Evolutionary conservation across 2,888 invertebrate species (phyloP).

Genomic region (Lithosia quadra): DNA sequence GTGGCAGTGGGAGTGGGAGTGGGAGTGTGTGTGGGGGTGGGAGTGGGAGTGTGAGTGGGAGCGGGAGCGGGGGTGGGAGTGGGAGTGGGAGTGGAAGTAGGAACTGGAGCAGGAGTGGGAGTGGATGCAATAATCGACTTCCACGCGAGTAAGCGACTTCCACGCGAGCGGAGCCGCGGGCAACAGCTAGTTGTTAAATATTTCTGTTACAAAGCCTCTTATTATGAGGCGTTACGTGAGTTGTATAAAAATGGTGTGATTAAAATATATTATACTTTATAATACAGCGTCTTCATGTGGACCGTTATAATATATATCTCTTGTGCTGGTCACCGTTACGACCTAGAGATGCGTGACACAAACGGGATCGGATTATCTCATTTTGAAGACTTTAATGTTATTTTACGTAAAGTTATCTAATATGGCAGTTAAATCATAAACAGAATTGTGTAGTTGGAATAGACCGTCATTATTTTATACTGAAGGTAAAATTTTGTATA

Average conservation of each 20-base stretch:
- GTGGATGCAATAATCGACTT: no score
- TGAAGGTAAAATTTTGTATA: no score
- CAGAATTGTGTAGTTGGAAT: neutral
- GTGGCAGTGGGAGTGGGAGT: no score
- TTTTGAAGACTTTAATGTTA: neutral
- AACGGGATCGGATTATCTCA: neutral
- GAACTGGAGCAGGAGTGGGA: no score
- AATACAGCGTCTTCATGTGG: neutral
- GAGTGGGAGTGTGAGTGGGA: no score
- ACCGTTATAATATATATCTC: neutral
- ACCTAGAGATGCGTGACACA: neutral
- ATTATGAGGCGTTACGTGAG: neutral
- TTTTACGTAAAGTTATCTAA: neutral
- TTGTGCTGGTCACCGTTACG: neutral
- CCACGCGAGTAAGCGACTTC: no score
- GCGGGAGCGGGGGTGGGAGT: no score
- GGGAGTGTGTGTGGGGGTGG: no score
- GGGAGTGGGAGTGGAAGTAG: no score
- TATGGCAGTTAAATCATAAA: neutral
- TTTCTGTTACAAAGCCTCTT: neutral
- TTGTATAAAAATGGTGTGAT: slow-evolving; percentile 1
- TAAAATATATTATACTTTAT: neutral
- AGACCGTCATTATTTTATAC: neutral
- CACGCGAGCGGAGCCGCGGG: no score
- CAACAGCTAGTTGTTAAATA: no score